Percentiles rank a stretch among this genome's conserved stretches.
Conservation (phyloP, 1,140 invertebrate species). For the Phenacoccus solenopsis region DNA sequence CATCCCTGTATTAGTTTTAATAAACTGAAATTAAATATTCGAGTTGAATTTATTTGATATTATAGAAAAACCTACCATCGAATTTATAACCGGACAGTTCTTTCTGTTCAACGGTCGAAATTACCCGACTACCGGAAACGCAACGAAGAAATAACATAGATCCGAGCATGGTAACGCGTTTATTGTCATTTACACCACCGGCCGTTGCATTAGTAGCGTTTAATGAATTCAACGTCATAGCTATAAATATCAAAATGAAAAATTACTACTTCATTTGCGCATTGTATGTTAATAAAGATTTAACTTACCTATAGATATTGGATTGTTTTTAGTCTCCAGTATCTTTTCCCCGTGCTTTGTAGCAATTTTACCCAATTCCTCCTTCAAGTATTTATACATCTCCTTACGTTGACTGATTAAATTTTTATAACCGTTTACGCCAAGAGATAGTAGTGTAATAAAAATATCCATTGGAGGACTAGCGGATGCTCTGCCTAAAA, state of each 20-base stretch:
- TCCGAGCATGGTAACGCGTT: constrained; percentile 45
- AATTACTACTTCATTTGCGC: neutral
- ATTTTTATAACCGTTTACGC: constrained; percentile 51
- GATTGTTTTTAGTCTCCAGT: constrained; percentile 52
- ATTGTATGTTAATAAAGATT: neutral
- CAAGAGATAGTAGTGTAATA: constrained; percentile 65
- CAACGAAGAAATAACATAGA: constrained; percentile 59
- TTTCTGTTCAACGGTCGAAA: constrained; percentile 42
- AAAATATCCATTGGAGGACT: constrained; percentile 64
- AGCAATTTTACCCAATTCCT: constrained; percentile 46
- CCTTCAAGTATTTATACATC: constrained; percentile 51
- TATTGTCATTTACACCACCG: constrained; percentile 36
- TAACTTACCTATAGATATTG: constrained; percentile 56
- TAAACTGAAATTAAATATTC: constrained; percentile 15
- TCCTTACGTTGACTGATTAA: constrained; percentile 50
- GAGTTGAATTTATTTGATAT: neutral
- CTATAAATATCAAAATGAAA: constrained; percentile 27
- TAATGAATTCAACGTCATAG: constrained; percentile 33
- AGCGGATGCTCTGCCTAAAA: constrained; percentile 52
- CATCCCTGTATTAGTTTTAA: no score
- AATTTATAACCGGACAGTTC: constrained; percentile 43
- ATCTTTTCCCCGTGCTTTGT: constrained; percentile 47
- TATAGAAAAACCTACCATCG: constrained; percentile 39
- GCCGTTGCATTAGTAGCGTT: constrained; percentile 25
- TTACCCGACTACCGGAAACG: constrained; percentile 54